Conservation (phyloP, 2,113 vertebrate genomes). For the Alethe castanea region DNA sequence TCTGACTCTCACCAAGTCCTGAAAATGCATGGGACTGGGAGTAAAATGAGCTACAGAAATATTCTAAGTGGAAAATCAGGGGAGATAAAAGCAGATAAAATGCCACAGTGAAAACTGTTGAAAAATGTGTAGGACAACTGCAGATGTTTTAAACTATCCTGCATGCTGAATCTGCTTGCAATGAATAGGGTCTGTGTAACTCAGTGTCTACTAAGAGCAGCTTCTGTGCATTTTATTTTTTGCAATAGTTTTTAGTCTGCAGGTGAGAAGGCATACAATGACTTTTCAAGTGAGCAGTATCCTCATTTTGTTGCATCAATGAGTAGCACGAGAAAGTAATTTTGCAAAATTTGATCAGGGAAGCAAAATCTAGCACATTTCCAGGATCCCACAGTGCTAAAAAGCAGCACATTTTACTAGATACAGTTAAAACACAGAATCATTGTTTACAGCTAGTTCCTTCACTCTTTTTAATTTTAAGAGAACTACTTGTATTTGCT, state of each 20-base stretch:
- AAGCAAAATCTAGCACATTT: neutral
- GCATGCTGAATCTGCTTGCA: neutral
- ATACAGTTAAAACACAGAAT: neutral
- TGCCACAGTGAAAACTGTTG: neutral
- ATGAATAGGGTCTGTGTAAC: neutral
- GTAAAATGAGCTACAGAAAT: neutral
- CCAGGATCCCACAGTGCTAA: neutral
- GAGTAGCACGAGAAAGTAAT: neutral
- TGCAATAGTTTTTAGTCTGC: neutral
- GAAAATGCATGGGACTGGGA: neutral
- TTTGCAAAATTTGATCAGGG: neutral
- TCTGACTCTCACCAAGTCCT: neutral
- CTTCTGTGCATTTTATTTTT: neutral
- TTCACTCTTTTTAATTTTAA: neutral
- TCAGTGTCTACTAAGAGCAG: neutral
- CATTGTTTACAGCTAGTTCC: neutral
- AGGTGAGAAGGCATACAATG: neutral
- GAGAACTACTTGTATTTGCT: neutral
- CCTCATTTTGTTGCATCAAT: neutral
- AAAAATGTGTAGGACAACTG: neutral
- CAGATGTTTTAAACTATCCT: neutral
- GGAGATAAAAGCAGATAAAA: conserved; percentile 34
- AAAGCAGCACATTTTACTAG: neutral
- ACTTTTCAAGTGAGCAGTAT: neutral
- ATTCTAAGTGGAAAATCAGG: neutral